These are phyloP conservation scores for Rhopalosiphum padi DNA, from an alignment of 1,140 invertebrate genomes.

Conservation along the genomic window DNA sequence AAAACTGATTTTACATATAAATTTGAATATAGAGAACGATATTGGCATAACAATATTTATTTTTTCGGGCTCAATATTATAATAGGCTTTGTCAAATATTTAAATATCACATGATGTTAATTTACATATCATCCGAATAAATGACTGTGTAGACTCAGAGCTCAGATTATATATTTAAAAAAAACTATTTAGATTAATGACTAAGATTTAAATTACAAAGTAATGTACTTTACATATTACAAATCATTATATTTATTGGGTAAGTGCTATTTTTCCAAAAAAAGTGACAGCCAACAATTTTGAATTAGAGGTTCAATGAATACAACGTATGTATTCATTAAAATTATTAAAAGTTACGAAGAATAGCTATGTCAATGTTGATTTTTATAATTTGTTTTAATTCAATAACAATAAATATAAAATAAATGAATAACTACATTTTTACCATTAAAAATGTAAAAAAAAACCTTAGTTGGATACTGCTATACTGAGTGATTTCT, in stretches of 20 bases:
- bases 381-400: too few relatives aligned
- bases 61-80: neutral
- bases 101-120: neutral
- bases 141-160: too few relatives aligned
- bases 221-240: neutral
- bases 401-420: neutral
- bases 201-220: neutral
- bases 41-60: neutral
- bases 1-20: neutral
- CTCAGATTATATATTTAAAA: neutral
- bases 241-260: neutral
- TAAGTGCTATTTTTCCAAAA: neutral
- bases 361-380: too few relatives aligned
- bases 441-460: neutral
- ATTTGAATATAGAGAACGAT: neutral
- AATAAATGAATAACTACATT: neutral
- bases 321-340: neutral
- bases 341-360: neutral
- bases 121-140: neutral
- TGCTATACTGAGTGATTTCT: neutral
- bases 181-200: neutral
- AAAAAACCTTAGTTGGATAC: neutral
- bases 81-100: neutral
- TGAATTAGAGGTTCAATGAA: neutral
- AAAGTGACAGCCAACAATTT: neutral